A percentile compares a stretch with the other conserved stretches of the same genome.
Conservation (phyloP, 2,888 invertebrate genomes). For the Apamea sordens region DNA sequence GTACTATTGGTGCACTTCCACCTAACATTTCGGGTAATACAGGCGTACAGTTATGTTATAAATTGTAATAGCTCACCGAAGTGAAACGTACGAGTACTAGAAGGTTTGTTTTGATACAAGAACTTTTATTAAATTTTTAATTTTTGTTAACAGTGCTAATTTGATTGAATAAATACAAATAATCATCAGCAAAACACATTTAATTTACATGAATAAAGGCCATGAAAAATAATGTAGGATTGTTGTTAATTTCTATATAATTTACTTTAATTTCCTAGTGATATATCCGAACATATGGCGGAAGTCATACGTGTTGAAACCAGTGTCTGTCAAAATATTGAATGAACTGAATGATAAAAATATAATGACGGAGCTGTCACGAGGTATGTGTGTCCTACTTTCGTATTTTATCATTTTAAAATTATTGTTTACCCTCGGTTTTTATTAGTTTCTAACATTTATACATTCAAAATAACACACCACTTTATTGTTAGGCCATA, state of each 20-base stretch:
- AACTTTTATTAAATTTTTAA: too few relatives aligned
- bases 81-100: too few relatives aligned
- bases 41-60: too few relatives aligned
- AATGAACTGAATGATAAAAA: conserved; percentile 53
- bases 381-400: conserved; percentile 79
- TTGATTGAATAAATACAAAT: too few relatives aligned
- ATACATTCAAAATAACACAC: not conserved
- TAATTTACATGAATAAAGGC: too few relatives aligned
- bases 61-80: too few relatives aligned
- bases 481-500: not conserved
- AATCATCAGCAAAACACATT: too few relatives aligned
- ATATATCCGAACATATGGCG: conserved; percentile 48
- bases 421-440: conserved; percentile 35
- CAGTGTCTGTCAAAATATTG: conserved; percentile 55
- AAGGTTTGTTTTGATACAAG: too few relatives aligned
- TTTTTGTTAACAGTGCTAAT: too few relatives aligned
- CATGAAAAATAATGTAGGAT: too few relatives aligned
- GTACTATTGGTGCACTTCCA: not conserved
- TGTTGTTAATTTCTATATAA: not conserved
- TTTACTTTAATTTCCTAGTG: not conserved
- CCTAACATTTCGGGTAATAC: not conserved
- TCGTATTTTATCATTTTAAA: conserved; percentile 50
- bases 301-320: conserved; percentile 61
- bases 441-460: conserved; percentile 20
- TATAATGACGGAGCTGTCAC: conserved; percentile 88